phyloP scores from a whole-genome alignment of 53 echinoderm and acorn worm genomes.

The Holothuria leucospilota region DNA sequence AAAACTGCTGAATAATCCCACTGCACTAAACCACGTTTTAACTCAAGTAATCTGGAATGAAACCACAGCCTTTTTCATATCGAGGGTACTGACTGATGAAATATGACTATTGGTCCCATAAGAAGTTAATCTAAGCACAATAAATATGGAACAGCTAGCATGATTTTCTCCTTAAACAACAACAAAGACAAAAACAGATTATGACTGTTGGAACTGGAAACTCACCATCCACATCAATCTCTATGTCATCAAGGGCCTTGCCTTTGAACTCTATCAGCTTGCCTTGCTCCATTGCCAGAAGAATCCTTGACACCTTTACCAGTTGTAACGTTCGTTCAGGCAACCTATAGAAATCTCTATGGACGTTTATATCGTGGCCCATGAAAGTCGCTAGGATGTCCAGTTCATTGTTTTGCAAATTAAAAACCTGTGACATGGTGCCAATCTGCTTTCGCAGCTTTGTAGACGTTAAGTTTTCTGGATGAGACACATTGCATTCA shows the following conservation, averaged over 20 bases:
- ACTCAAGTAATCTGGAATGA: too few species aligned
- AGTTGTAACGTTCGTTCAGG: conserved; percentile 59
- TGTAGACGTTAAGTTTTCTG: conserved; percentile 65
- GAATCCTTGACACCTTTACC: conserved; percentile 68
- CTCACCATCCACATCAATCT: conserved; percentile 60
- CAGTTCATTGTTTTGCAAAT: conserved; percentile 66
- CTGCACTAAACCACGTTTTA: too few species aligned
- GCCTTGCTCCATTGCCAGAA: conserved; percentile 66
- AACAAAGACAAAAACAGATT: too few species aligned
- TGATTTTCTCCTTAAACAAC: too few species aligned
- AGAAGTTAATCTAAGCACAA: too few species aligned
- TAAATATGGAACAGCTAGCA: too few species aligned
- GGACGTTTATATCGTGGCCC: conserved; percentile 63
- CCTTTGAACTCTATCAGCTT: conserved; percentile 55
- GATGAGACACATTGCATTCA: conserved; percentile 41
- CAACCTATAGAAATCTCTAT: conserved; percentile 64
- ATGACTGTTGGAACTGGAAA: neutral
- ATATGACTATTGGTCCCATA: too few species aligned
- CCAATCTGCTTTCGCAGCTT: conserved; percentile 69
- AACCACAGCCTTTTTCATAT: too few species aligned
- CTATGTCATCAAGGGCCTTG: conserved; percentile 62
- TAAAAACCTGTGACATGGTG: conserved; percentile 64
- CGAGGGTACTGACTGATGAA: too few species aligned
- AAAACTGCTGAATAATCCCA: too few species aligned
- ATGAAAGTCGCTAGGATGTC: conserved; percentile 61